Evolutionary conservation across 2,888 invertebrate genomes (phyloP).

Genomic region (Lithophane semibrunnea): DNA sequence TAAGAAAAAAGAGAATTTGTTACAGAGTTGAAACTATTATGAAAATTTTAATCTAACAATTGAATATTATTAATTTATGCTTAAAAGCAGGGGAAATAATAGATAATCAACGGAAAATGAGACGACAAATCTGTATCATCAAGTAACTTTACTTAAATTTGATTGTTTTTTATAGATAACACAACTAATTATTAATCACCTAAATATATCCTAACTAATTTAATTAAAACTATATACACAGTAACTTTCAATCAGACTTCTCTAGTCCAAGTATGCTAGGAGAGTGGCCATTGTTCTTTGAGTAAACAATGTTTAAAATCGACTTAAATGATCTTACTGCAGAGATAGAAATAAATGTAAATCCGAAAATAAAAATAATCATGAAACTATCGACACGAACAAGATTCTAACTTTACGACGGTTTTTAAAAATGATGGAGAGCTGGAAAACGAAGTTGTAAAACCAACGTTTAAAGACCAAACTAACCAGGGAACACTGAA

Average conservation of each 20-base stretch:
- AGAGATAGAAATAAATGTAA: background rate
- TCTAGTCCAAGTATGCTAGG: background rate
- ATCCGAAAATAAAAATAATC: background rate
- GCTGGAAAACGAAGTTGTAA: constrained; percentile 21
- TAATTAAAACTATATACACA: too few relatives aligned
- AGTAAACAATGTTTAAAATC: background rate
- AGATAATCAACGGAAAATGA: background rate
- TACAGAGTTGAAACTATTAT: background rate
- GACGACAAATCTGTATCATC: background rate
- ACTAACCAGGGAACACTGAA: constrained; percentile 4
- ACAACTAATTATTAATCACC: too few relatives aligned
- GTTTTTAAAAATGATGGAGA: background rate
- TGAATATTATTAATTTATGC: background rate
- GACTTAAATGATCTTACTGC: too few relatives aligned
- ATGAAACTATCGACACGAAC: background rate
- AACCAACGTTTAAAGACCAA: constrained; percentile 18
- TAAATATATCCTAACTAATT: too few relatives aligned
- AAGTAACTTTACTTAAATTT: too few relatives aligned
- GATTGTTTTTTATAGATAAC: too few relatives aligned
- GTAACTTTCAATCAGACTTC: background rate
- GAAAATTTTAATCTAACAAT: background rate
- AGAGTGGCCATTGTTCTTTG: background rate
- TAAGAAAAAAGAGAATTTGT: too few relatives aligned
- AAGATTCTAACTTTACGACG: background rate
- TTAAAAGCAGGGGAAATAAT: background rate